Conservation (phyloP, 2,113 vertebrate genomes). For the Colius striatus region DNA sequence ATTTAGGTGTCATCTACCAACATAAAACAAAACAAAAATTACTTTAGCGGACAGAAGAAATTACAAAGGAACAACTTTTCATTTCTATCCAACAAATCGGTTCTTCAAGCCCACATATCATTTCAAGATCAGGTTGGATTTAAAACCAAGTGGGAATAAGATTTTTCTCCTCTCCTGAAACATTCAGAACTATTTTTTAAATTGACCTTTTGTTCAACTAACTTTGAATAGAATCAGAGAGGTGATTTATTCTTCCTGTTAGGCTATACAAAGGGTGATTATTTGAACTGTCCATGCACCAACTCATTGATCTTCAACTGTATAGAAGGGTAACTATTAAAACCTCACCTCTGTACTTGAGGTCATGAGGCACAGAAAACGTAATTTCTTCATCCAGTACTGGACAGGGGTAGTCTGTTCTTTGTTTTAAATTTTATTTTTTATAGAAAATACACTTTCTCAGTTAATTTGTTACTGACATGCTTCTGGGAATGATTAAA, state of each 20-base stretch:
- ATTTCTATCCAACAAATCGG: background rate
- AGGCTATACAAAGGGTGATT: background rate
- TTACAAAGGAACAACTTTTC: background rate
- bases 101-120: background rate
- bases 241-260: background rate
- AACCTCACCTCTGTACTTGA: background rate
- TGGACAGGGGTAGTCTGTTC: background rate
- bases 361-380: background rate
- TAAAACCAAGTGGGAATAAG: background rate
- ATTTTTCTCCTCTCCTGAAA: background rate
- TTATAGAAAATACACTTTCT: background rate
- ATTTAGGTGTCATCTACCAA: slow-evolving; percentile 95
- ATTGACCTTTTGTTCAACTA: background rate
- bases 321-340: background rate
- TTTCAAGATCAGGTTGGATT: background rate
- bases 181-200: background rate
- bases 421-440: background rate
- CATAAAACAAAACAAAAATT: slow-evolving; percentile 29
- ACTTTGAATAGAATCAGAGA: background rate
- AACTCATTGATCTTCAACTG: background rate
- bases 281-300: background rate
- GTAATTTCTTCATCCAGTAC: background rate
- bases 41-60: background rate
- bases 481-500: background rate
- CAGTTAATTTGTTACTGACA: background rate